Conservation (phyloP, 2,888 invertebrate genomes). For the Rhyacophila evoluta region DNA sequence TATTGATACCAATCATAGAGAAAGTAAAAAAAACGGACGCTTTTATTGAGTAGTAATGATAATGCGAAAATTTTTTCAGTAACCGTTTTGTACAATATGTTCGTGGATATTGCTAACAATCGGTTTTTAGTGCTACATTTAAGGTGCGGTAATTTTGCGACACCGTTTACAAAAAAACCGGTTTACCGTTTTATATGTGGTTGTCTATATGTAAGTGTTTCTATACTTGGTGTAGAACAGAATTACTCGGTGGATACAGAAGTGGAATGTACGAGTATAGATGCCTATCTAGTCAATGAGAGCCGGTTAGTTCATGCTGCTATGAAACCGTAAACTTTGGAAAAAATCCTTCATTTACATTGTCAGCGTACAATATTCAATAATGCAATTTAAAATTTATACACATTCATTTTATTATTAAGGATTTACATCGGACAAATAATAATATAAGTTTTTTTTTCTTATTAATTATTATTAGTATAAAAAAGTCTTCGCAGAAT, state of each 20-base stretch:
- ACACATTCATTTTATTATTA: too few species aligned
- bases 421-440: too few species aligned
- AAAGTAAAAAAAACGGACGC: neutral
- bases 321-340: neutral
- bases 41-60: neutral
- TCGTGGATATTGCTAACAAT: too few species aligned
- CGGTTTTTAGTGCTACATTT: neutral
- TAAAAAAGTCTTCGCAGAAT: too few species aligned
- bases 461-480: too few species aligned
- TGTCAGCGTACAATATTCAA: too few species aligned
- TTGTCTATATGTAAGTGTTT: neutral
- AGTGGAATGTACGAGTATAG: neutral
- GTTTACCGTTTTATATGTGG: slow-evolving; percentile 1
- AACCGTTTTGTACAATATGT: too few species aligned
- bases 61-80: neutral
- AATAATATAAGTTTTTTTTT: too few species aligned
- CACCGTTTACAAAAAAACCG: neutral
- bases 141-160: slow-evolving; percentile 15
- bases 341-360: too few species aligned
- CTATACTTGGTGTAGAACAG: neutral
- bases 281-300: slow-evolving; percentile 14
- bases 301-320: neutral
- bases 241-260: neutral
- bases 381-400: too few species aligned
- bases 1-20: too few species aligned